These are phyloP conservation scores for Eledona agricola DNA, from an alignment of 2,888 invertebrate genomes.

Conservation along the genomic window DNA sequence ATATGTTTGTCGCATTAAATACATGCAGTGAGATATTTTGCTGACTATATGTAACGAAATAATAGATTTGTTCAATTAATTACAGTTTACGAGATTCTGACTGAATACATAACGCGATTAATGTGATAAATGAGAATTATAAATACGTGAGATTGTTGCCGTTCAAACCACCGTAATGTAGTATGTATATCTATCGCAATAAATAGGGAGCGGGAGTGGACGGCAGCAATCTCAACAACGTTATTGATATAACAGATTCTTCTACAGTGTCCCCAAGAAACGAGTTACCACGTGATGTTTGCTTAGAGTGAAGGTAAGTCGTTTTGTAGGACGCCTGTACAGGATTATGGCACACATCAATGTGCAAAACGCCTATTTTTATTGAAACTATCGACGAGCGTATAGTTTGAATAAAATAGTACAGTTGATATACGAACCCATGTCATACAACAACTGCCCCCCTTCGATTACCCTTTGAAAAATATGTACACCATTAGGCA, in stretches of 20 bases:
- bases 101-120: background rate
- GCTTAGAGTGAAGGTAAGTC: background rate
- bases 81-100: conserved; percentile 8
- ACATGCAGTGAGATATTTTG: conserved; percentile 17
- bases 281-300: too few species aligned
- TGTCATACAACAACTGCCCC: conserved; percentile 57
- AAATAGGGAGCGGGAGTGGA: too few species aligned
- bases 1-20: conserved; percentile 22
- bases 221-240: too few species aligned
- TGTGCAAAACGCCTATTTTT: conserved; percentile 23
- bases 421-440: conserved; percentile 54
- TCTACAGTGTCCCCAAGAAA: too few species aligned
- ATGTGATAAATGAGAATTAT: too few species aligned
- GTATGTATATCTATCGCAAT: too few species aligned
- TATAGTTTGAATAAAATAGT: conserved; percentile 50
- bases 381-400: conserved; percentile 29
- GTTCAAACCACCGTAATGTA: too few species aligned
- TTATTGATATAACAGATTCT: too few species aligned
- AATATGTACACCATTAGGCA: conserved; percentile 34
- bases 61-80: background rate
- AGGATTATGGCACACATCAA: conserved; percentile 12
- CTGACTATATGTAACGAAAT: conserved; percentile 10
- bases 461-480: conserved; percentile 23
- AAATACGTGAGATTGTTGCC: conserved; percentile 7
- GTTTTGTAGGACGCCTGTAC: conserved; percentile 8